These are phyloP conservation scores for Aleiodes alternator DNA, from an alignment of 2,888 invertebrate genomes.

Conservation along the genomic window DNA sequence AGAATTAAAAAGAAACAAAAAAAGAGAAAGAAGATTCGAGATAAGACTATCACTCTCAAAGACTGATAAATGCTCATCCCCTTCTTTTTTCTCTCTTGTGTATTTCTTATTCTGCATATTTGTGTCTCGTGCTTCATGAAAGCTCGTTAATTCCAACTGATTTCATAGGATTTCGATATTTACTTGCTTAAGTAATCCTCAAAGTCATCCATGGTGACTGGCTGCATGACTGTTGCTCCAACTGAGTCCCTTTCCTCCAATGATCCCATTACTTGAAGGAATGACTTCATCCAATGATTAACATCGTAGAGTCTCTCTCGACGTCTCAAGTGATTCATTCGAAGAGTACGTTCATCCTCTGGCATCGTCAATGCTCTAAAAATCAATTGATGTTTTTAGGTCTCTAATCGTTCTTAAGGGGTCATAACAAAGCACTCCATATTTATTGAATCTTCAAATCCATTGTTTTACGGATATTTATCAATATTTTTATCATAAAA, in stretches of 20 bases:
- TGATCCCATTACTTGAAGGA: constrained; percentile 91
- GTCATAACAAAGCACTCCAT: too few relatives aligned
- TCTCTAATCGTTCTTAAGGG: too few relatives aligned
- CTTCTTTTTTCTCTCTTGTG: constrained; percentile 11
- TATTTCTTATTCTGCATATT: not conserved
- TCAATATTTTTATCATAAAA: too few relatives aligned
- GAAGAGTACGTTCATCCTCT: constrained; percentile 88
- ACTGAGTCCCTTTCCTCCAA: constrained; percentile 88
- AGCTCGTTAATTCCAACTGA: not conserved
- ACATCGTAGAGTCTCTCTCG: constrained; percentile 90
- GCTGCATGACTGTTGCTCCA: constrained; percentile 90
- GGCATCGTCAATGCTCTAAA: constrained; percentile 90
- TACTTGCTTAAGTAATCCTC: constrained; percentile 92
- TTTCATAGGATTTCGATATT: constrained; percentile 70
- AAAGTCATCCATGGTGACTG: constrained; percentile 93
- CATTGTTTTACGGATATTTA: too few relatives aligned
- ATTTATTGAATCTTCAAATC: too few relatives aligned
- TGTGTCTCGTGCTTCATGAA: not conserved
- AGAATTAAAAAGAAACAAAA: constrained; percentile 25
- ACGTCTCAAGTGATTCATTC: constrained; percentile 90
- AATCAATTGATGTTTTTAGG: not conserved
- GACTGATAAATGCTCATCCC: not conserved
- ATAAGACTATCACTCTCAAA: not conserved
- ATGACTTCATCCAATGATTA: constrained; percentile 92
- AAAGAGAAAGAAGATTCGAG: constrained; percentile 15